A percentile compares a stretch with the other conserved stretches of the same genome.
Evolutionary conservation across 2,888 invertebrate genomes (phyloP).

Genomic region (Myathropa florea): DNA sequence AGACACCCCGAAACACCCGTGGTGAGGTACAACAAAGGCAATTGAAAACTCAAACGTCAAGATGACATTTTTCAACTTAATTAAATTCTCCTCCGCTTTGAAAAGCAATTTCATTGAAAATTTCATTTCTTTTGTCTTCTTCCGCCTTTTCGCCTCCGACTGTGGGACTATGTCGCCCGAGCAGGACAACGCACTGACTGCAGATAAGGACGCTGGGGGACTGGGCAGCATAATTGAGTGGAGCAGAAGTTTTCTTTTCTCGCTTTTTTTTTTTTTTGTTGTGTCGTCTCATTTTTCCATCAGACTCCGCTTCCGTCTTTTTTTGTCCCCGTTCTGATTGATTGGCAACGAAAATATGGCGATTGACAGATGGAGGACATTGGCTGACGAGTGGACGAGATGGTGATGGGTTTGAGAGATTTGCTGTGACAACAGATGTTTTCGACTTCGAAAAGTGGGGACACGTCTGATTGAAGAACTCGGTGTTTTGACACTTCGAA

Average conservation of each 20-base stretch:
- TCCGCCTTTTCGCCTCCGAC: background rate
- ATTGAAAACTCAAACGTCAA: conserved; percentile 2
- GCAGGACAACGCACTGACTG: background rate
- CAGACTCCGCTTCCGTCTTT: background rate
- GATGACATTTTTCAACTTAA: conserved; percentile 7
- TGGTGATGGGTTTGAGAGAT: background rate
- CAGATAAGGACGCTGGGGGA: too few relatives aligned
- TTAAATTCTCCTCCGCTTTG: background rate
- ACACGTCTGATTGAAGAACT: background rate
- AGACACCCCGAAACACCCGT: background rate
- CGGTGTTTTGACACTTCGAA: background rate
- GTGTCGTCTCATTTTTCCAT: background rate
- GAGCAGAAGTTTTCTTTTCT: background rate
- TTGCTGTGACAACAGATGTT: background rate
- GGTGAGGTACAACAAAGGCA: background rate
- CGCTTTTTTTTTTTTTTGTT: background rate
- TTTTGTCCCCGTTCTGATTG: background rate
- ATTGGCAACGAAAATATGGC: background rate
- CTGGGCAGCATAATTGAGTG: background rate
- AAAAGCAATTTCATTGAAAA: background rate
- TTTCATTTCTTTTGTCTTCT: background rate
- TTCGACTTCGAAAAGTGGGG: background rate
- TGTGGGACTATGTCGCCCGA: background rate
- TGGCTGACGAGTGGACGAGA: too few relatives aligned
- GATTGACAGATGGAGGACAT: background rate